These are phyloP conservation scores for Phortica variegata DNA, from an alignment of 1,140 invertebrate genomes.

Conservation along the genomic window DNA sequence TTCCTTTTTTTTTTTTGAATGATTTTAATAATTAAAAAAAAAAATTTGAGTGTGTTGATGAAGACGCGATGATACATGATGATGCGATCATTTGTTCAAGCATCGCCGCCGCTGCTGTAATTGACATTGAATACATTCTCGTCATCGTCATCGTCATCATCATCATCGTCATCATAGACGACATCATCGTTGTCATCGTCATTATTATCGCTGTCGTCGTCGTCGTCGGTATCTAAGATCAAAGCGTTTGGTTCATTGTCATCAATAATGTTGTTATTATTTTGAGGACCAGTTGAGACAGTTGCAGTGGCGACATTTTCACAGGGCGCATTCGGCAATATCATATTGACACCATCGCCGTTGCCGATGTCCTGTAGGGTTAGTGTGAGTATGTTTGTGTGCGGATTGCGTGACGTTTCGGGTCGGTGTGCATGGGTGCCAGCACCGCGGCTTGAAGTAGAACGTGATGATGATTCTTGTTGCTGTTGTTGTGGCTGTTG, in stretches of 20 bases:
- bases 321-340: background rate
- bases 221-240: no score
- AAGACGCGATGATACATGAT: background rate
- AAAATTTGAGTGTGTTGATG: background rate
- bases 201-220: no score
- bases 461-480: no score
- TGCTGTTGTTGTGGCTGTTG: no score
- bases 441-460: background rate
- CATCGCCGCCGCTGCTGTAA: background rate
- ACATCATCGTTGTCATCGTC: slow-evolving; percentile 17
- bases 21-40: no score
- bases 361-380: background rate
- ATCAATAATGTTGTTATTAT: no score
- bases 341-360: slow-evolving; percentile 2
- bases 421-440: background rate
- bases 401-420: background rate
- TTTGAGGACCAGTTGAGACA: no score
- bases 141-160: slow-evolving; percentile 11
- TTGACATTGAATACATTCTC: slow-evolving; percentile 8
- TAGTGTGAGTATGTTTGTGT: background rate
- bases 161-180: slow-evolving; percentile 9
- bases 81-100: background rate
- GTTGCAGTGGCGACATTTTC: no score
- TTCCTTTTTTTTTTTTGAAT: no score
- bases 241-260: no score